Evolutionary conservation across 2,888 invertebrate genomes (phyloP).

Genomic region (Cantharis lateralis): DNA sequence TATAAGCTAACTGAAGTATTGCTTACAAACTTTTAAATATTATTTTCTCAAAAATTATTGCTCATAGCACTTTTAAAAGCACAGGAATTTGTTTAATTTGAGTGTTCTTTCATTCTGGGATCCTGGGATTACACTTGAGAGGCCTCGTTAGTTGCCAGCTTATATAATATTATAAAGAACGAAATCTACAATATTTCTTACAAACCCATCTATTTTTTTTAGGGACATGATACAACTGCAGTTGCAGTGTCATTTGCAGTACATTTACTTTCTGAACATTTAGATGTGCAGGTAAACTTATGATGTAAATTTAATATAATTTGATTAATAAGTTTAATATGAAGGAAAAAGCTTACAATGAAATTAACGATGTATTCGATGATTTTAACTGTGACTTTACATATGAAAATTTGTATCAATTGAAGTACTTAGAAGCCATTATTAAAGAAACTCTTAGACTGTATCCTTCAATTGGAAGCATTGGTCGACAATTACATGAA

Average conservation of each 20-base stretch:
- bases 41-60: no score
- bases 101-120: no score
- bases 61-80: no score
- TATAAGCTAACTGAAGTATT: no score
- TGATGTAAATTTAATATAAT: not conserved
- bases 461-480: not conserved
- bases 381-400: not conserved
- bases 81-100: no score
- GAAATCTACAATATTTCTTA: no score
- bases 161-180: no score
- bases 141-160: no score
- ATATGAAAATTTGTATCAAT: not conserved
- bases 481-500: not conserved
- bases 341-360: not conserved
- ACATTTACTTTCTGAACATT: constrained; percentile 53
- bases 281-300: constrained; percentile 49
- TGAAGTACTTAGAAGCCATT: not conserved
- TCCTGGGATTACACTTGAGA: no score
- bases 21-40: no score
- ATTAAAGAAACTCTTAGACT: not conserved
- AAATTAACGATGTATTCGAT: not conserved
- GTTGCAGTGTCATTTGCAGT: constrained; percentile 56
- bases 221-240: constrained; percentile 59
- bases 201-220: not conserved
- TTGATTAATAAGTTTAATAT: not conserved